These are phyloP conservation scores for Coregonus clupeaformis DNA, from an alignment of 2,113 vertebrate genomes.

Conservation along the genomic window DNA sequence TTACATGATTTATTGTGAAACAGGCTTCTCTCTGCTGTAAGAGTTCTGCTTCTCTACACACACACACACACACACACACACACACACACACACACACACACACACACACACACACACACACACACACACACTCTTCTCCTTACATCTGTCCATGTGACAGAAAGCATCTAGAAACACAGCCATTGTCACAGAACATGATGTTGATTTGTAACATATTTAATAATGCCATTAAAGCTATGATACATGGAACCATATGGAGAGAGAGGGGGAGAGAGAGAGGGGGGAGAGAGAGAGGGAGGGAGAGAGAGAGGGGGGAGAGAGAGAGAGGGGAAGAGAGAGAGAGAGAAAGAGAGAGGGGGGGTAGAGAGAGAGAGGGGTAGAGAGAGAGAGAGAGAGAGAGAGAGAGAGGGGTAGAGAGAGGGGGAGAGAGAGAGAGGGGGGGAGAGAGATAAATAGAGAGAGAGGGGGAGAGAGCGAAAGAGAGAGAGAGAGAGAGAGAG, in stretches of 20 bases:
- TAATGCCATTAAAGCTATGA: slow-evolving; percentile 57
- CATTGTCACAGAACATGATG: slow-evolving; percentile 49
- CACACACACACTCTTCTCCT: neutral
- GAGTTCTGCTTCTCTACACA: too few relatives aligned
- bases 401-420: too few relatives aligned
- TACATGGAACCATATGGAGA: slow-evolving; percentile 60
- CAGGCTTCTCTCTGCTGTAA: too few relatives aligned
- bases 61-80: too few relatives aligned
- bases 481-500: too few relatives aligned
- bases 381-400: accelerated
- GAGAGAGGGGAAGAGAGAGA: slow-evolving; percentile 15
- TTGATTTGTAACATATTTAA: slow-evolving; percentile 68
- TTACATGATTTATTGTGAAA: too few relatives aligned
- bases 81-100: too few relatives aligned
- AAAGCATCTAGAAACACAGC: slow-evolving; percentile 25
- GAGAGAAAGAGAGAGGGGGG: neutral
- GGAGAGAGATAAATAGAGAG: too few relatives aligned
- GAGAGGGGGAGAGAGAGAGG: neutral
- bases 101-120: neutral
- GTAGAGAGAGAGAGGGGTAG: neutral
- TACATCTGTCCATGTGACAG: slow-evolving; percentile 40
- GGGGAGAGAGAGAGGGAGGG: accelerated
- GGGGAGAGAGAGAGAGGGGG: too few relatives aligned
- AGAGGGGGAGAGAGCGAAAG: too few relatives aligned
- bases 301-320: neutral